Evolutionary conservation across 2,113 vertebrate genomes (phyloP).

Genomic region (Progne subis): DNA sequence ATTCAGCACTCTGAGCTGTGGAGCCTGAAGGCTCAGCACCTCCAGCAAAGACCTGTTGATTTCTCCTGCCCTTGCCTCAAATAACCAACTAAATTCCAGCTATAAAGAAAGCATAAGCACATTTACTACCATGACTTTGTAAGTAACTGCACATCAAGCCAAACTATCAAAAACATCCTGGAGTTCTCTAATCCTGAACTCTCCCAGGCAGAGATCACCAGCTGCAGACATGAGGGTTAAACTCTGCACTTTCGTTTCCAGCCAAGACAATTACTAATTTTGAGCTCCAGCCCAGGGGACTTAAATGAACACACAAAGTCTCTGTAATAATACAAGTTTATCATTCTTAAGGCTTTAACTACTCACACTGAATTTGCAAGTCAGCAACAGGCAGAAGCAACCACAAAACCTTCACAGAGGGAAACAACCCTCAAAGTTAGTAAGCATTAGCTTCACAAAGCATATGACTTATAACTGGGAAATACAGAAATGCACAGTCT

Average conservation of each 20-base stretch:
- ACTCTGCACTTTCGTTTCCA: accelerated
- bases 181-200: background rate
- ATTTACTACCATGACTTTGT: background rate
- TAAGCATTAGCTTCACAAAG: background rate
- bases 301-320: background rate
- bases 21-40: background rate
- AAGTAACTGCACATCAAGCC: background rate
- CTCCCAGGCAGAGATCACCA: background rate
- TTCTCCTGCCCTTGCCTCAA: background rate
- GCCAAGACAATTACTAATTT: background rate
- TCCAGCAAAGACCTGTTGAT: background rate
- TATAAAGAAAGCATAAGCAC: background rate
- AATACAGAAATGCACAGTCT: background rate
- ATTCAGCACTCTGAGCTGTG: background rate
- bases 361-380: background rate
- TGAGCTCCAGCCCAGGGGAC: background rate
- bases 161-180: background rate
- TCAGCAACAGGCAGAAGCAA: background rate
- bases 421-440: background rate
- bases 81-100: background rate
- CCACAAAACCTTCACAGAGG: background rate
- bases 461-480: background rate
- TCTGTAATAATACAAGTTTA: background rate
- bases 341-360: background rate
- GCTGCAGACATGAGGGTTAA: background rate